Evolutionary conservation across 2,888 invertebrate species (phyloP), one percentile per base, ranked within the genome.

Genomic region (Lottia gigantea): DNA sequence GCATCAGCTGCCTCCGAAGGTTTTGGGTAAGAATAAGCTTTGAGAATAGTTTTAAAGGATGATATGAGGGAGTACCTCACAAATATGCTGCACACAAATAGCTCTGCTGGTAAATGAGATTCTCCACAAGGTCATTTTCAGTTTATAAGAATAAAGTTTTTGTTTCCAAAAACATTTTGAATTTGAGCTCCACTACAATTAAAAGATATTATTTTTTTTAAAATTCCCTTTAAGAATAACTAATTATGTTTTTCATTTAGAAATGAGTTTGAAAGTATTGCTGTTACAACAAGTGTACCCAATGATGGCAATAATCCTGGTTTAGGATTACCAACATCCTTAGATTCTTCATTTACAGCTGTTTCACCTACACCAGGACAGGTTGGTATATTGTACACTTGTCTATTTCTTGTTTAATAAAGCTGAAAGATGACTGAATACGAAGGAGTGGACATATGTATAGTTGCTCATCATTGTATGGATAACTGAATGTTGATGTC

Each of bases 321-420:
- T 45, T 40, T 55, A 55, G 55, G 55, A 1, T 47, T 65, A 46
- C 62, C 64, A 19, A 64, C 61, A 46, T 64, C 68, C 23, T 49
- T 74, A 62, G 78, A 75, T 25, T 82, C 81, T 15, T 80, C 81
- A 40, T 82, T 82, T 70, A 80, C 77, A 66, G 74, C 79, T 26
- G 81, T 81, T 7, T 86, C 87, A 15, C 87, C 87, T 23, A 81
- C 85, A 16, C 86, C 85, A 47, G 87, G 86, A 55, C 85, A 85
- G 82, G 87, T 86, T 75, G 74, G 70, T 49, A 26, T 63, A 62
- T 62, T 8, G 11, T 0, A 46, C 7, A 16, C 46, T n/a, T 49
- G 7, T 7, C 26, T 25, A 47, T 61, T 11, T n/a, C 26, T 31
- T 6, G 8, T 26, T 61, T 61, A 0, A 23, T 61, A 4, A 7